Base-by-base conservation (phyloP, 2,888 invertebrate genomes). In the Volucella zonaria region DNA sequence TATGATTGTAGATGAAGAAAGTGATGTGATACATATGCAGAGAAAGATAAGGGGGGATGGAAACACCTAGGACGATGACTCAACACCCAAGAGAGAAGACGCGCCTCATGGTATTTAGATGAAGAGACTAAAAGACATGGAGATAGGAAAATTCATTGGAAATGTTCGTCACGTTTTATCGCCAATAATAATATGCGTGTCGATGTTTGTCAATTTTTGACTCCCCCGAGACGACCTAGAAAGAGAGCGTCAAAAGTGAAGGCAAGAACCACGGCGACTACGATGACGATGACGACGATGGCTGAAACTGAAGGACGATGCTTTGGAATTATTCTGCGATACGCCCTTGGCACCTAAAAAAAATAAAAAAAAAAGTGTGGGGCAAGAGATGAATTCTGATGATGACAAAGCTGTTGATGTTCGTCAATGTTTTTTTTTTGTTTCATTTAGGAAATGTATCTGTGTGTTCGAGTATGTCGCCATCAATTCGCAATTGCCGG, bases 111-210 rank as follows among this genome's bases (percentile, higher is more conserved):
- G 31, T 31, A 31, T 31, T 31, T 31, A 31, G 61, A 45, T 23
- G 14, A 12, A 45, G 52, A 52, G 42, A 11, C 40, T 15, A 31
- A n/a, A 40, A 66, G 43, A 18, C 40, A 52, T 14, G n/a, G 43
- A 31, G 18, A 51, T 59, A 42, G 43, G 43, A 14, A 42, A 51
- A 47, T 51, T 56, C 49, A 56, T 49, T 78, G 43, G n/a, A 70
- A 45, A 78, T 78, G 56, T 70, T 31, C 15, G 77, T 78, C 77
- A 78, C 77, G 77, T 78, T 78, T 70, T 70, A 78, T 78, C 70
- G 77, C 18, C 77, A 64, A 62, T 70, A 70, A 77, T 77, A 77
- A 70, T 77, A 70, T 71, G 70, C 70, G 70, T 78, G 77, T 70
- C 62, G 62, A 70, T 70, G 77, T 70, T 77, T 70, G 68, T 62